Evolutionary conservation across 2,888 invertebrate species (phyloP).

Genomic region (Trichogramma evanescens): DNA sequence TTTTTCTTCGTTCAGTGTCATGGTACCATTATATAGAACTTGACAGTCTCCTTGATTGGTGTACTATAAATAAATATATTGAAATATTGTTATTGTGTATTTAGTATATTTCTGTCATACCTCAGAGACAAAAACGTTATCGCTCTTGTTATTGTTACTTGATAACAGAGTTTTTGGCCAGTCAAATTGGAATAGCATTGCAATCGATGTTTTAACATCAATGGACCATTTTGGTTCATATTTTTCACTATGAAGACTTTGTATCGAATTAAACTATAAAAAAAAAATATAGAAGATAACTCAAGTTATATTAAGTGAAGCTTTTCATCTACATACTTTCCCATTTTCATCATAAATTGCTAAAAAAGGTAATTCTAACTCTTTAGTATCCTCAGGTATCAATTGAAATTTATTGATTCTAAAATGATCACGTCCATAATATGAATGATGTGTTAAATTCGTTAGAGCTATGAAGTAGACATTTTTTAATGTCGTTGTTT

Average conservation of each 20-base stretch:
- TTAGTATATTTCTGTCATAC: no score
- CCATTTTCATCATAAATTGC: not conserved
- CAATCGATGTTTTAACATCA: not conserved
- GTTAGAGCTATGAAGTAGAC: not conserved
- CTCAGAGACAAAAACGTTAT: no score
- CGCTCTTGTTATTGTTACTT: no score
- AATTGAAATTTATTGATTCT: not conserved
- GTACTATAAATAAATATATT: not conserved
- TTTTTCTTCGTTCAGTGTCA: not conserved
- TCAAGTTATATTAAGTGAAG: not conserved
- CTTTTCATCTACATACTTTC: not conserved
- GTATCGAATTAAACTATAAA: not conserved
- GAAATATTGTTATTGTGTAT: no score
- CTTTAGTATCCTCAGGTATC: not conserved
- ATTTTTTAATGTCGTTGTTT: not conserved
- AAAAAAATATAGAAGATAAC: not conserved
- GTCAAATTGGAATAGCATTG: not conserved
- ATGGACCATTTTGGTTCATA: not conserved
- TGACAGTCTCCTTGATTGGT: not conserved
- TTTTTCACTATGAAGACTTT: not conserved
- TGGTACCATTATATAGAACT: not conserved
- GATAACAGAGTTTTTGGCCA: not conserved
- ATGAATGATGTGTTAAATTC: not conserved
- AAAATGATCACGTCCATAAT: not conserved
- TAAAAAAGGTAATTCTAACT: not conserved